Evolutionary conservation across 2,113 vertebrate species (phyloP), one percentile per base, ranked within the genome.

Genomic region (Danionella cerebrum): DNA sequence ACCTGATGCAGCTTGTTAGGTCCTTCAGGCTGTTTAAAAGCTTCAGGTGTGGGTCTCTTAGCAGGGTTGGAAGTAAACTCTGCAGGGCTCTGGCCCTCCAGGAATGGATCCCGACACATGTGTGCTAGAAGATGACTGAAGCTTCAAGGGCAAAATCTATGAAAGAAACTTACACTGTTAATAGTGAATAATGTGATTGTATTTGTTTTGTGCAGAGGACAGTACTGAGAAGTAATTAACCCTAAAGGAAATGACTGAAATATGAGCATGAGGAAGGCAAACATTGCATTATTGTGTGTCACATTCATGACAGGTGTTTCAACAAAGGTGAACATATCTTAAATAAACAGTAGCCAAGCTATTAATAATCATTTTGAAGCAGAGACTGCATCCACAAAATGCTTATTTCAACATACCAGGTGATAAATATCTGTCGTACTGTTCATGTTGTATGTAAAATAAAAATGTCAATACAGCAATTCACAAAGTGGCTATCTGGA

Each of bases 201-300:
- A 35, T 71, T 57, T 65, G 51, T 50, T 63, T n/a, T 24, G 21
- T 19, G 44, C 13, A 9, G 27, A 42, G 45, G 33, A 31, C 36
- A 35, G 25, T 65, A 35, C 31, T 55, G 39, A 21, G 2, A 4
- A 25, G 42, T 47, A 44, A 65, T 74, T 58, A 14, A 65, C 35
- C 22, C 29, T 16, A 47, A 24, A 18, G 27, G 41, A 35, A 14
- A 54, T 25, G 52, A 52, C 41, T 65, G 55, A 76, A 51, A 76
- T 76, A 72, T 79, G 79, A 76, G 22, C 41, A 1, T 41, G 58
- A 21, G 72, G 73, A 83, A 83, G 66, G 29, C 71, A 87, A 84
- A 87, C 84, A 86, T 83, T 84, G 8, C 5, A 64, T 48, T 5
- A 18, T 51, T 69, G 42, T 41, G 19, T 16, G 36, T n/a, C 45